Conservation (phyloP, 2,797 vertebrate species). For the Pogonophryne albipinna region DNA sequence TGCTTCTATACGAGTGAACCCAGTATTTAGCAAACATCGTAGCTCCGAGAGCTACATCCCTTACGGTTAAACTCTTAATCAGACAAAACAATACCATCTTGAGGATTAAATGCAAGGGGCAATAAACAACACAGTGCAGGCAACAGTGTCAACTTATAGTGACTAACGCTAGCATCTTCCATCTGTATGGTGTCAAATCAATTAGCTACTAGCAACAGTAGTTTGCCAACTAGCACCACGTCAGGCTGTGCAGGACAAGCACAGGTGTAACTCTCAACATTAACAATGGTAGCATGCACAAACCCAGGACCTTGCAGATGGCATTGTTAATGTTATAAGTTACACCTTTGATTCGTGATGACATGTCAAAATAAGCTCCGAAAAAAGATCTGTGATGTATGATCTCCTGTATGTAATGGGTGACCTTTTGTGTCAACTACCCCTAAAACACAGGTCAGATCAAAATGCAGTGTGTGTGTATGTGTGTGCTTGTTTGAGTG, state of each 20-base stretch:
- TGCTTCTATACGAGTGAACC: neutral
- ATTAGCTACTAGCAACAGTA: neutral
- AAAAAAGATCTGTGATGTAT: neutral
- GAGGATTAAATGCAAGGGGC: neutral
- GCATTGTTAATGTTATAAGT: neutral
- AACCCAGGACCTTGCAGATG: neutral
- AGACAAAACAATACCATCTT: neutral
- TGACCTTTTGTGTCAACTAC: slow-evolving; percentile 30
- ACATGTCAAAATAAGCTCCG: neutral
- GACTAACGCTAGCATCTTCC: neutral
- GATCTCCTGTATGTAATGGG: slow-evolving; percentile 22
- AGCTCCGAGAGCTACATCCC: neutral
- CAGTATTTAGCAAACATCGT: neutral
- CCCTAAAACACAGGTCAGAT: slow-evolving; percentile 22
- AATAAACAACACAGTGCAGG: neutral
- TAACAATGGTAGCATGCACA: neutral
- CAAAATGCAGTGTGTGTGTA: slow-evolving; percentile 8
- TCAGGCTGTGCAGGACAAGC: neutral
- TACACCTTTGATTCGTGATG: neutral
- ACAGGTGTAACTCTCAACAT: neutral
- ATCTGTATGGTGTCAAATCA: too few species aligned
- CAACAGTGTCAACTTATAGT: neutral
- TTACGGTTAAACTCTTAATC: neutral
- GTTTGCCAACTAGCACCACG: neutral
- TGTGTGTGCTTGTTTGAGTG: too few species aligned